Conservation (phyloP, 2,797 vertebrate species). For the Anomalospiza imberbis region DNA sequence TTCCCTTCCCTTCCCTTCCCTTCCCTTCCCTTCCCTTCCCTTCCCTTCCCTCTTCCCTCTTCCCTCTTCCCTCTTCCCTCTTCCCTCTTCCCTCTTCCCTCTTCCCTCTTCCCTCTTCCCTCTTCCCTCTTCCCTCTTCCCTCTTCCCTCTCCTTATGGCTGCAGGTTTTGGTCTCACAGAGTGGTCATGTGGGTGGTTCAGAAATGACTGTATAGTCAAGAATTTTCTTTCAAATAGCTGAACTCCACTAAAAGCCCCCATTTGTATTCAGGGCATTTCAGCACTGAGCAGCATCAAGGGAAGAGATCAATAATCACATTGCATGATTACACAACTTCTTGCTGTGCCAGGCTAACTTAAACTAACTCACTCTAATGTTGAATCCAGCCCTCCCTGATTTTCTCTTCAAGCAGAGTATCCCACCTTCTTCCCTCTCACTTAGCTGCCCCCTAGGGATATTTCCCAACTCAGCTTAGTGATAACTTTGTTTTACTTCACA, state of each 20-base stretch:
- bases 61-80: too few relatives aligned
- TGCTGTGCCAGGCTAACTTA: not conserved
- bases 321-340: not conserved
- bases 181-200: not conserved
- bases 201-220: not conserved
- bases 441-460: not conserved
- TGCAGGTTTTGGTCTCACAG: not conserved
- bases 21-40: too few relatives aligned
- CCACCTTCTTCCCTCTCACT: not conserved
- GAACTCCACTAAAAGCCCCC: not conserved
- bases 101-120: accelerated
- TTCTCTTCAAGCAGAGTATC: not conserved
- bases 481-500: not conserved
- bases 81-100: accelerated
- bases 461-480: not conserved
- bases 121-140: accelerated
- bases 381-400: not conserved
- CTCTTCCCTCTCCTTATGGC: not conserved
- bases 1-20: too few relatives aligned
- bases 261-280: conserved; percentile 31
- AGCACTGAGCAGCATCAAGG: not conserved
- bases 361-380: not conserved
- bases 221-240: not conserved
- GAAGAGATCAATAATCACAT: conserved; percentile 45
- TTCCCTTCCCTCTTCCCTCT: too few relatives aligned